Conservation (phyloP, 2,113 vertebrate genomes). For the Cephalopholis sonnerati region DNA sequence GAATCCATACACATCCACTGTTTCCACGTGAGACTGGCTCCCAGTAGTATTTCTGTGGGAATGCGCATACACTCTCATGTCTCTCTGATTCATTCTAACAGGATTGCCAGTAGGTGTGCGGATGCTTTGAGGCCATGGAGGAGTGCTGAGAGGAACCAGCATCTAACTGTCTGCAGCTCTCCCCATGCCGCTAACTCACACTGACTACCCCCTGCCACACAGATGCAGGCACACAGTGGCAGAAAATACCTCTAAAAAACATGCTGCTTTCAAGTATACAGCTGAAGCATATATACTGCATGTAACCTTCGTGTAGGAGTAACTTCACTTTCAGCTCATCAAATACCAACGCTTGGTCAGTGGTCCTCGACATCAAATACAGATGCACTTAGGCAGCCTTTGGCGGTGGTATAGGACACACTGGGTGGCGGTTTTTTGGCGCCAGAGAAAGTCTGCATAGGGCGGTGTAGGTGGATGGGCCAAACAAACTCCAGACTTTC, state of each 20-base stretch:
- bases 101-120: slow-evolving; percentile 27
- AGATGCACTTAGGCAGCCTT: too few species aligned
- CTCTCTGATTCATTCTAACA: slow-evolving; percentile 29
- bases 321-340: background rate
- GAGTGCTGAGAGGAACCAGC: slow-evolving; percentile 49
- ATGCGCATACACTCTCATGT: background rate
- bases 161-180: slow-evolving; percentile 45
- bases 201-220: slow-evolving; percentile 34
- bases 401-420: too few species aligned
- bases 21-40: slow-evolving; percentile 23
- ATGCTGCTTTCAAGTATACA: slow-evolving; percentile 1
- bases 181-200: slow-evolving; percentile 29
- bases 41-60: background rate
- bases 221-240: background rate
- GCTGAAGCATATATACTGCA: background rate
- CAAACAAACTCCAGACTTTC: too few species aligned
- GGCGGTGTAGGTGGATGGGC: too few species aligned
- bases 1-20: slow-evolving; percentile 2
- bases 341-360: too few species aligned
- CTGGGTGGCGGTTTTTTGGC: too few species aligned
- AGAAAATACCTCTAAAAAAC: slow-evolving; percentile 14
- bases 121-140: slow-evolving; percentile 44
- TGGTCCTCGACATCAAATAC: too few species aligned
- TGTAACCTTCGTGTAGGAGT: background rate
- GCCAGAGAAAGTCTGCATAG: too few species aligned